A percentile compares a stretch with the other conserved stretches of the same genome.
Evolutionary conservation across 2,113 vertebrate species (phyloP).

Genomic region (Scytalopus superciliaris): DNA sequence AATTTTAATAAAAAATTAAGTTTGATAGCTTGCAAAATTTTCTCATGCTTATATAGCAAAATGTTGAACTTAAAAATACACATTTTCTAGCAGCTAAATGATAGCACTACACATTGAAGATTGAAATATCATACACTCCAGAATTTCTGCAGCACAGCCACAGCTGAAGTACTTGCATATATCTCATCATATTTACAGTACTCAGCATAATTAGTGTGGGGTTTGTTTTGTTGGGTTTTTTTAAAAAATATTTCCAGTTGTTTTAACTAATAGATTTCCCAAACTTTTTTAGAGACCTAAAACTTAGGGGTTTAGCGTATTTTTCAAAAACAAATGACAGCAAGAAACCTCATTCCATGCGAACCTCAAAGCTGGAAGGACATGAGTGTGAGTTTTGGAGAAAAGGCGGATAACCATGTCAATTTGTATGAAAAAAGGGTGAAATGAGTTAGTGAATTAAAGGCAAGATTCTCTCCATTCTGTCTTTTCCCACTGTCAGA

Average conservation of each 20-base stretch:
- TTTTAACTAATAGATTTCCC: background rate
- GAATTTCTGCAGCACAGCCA: background rate
- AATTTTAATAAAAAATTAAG: background rate
- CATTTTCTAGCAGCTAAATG: background rate
- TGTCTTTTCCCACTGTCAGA: background rate
- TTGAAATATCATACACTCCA: background rate
- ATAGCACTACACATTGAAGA: background rate
- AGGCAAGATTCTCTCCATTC: background rate
- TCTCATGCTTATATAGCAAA: background rate
- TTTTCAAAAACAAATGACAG: background rate
- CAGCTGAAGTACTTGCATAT: background rate
- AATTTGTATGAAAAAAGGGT: background rate
- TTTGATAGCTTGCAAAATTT: background rate
- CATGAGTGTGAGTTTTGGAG: background rate
- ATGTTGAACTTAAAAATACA: background rate
- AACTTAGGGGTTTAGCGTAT: fast-evolving
- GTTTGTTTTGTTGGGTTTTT: background rate
- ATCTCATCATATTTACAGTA: background rate
- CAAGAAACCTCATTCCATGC: background rate
- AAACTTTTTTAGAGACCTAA: background rate
- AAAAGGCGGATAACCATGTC: background rate
- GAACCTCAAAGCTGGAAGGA: background rate
- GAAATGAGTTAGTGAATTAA: background rate
- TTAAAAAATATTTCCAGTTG: background rate
- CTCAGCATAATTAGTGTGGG: background rate